Evolutionary conservation across 2,888 invertebrate genomes (phyloP).

Genomic region (Pollenia amentaria): DNA sequence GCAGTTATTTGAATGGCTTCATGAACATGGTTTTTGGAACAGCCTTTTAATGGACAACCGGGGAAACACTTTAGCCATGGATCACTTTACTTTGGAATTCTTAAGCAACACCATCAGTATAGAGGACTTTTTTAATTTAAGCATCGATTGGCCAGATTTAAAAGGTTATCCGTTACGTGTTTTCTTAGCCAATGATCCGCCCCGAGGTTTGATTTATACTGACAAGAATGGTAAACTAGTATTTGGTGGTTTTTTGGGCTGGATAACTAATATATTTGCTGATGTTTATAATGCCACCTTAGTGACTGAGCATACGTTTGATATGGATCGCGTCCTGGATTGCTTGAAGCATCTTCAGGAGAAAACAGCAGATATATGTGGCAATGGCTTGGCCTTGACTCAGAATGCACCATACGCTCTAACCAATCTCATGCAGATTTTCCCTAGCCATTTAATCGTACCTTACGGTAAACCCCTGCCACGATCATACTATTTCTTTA

Average conservation of each 20-base stretch:
- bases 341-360: constrained; percentile 1
- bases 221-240: neutral
- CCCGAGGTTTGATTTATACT: constrained; percentile 42
- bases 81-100: neutral
- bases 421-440: neutral
- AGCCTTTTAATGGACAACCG: constrained; percentile 1
- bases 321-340: neutral
- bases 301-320: neutral
- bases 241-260: constrained; percentile 34
- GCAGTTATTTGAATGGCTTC: constrained; percentile 14
- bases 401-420: neutral
- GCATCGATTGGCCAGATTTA: neutral
- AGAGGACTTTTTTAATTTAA: neutral
- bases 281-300: constrained; percentile 41
- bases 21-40: constrained; percentile 27
- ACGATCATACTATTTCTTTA: constrained; percentile 16
- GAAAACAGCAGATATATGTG: constrained; percentile 49
- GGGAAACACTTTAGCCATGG: neutral
- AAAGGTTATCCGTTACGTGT: constrained; percentile 44
- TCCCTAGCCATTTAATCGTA: constrained; percentile 11
- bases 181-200: constrained; percentile 41
- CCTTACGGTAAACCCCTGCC: constrained; percentile 26
- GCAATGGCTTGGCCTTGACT: constrained; percentile 29
- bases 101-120: neutral
- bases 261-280: constrained; percentile 35